Evolutionary conservation across 2,888 invertebrate genomes (phyloP), one percentile per base, ranked within the genome.

Genomic region (Orchesellides sinensis): DNA sequence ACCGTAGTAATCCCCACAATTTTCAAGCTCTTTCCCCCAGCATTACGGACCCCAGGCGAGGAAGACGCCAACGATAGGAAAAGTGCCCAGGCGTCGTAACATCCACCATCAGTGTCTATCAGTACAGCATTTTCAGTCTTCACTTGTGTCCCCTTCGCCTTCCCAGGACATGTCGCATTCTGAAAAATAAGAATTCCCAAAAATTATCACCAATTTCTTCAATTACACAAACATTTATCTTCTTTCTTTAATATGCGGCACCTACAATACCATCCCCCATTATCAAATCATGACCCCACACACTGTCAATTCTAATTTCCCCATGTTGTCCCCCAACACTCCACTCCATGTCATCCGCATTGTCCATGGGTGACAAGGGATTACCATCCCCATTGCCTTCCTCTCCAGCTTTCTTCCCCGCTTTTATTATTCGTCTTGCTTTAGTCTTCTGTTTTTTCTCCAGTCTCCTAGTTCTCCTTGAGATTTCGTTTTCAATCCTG

Each of bases 1-100:
- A 93, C 93, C 69, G 95, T 95, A 0, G 95, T 95, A 0, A 96
- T 92, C 0, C 92, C 96, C 63, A 94, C 89, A 45, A 96, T 90
- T 87, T 93, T 89, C 14, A 92, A 88, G 10, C 89, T 84, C 8
- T 75, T 83, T 84, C 93, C 92, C n/a, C n/a, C n/a, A n/a, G n/a
- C n/a, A n/a, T n/a, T n/a, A 0, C 92, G 92, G 61, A 91, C 90
- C 2, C 23, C 8, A 2, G 19, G 19, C 6, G 40, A 4, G 14
- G 32, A 1, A 4, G 69, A 40, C 25, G 83, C 77, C 0, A 93
- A 89, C 0, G 93, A 89, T 88, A 93, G 89, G 66, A 93, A 89
- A 59, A 94, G 87, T 0, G 93, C 93, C 89, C 93, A 91, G 25
- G 93, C 93, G 90, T 94, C 94, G 40, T 85, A 84, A 21, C 61